Evolutionary conservation across 2,113 vertebrate genomes (phyloP).

Genomic region (Axis porcinus): DNA sequence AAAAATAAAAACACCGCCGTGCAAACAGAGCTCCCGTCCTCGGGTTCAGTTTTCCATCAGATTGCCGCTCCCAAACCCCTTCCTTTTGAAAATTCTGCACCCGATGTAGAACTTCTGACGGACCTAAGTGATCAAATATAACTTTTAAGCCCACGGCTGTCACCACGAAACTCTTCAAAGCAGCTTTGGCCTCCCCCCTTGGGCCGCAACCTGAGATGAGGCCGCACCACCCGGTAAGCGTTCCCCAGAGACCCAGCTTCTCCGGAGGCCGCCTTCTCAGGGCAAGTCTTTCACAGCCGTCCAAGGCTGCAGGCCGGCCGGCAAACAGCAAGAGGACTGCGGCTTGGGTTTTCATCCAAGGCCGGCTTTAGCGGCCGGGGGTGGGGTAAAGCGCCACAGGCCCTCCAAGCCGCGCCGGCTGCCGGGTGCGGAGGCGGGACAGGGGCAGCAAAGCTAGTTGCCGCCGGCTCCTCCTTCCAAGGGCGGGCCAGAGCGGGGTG

Average conservation of each 20-base stretch:
- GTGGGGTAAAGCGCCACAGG: neutral
- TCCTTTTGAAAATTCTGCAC: neutral
- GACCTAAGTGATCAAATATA: neutral
- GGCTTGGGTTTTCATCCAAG: neutral
- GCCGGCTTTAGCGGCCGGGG: neutral
- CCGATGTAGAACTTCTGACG: neutral
- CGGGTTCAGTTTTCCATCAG: neutral
- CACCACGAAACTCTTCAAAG: neutral
- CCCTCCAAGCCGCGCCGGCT: accelerated
- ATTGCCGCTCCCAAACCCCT: neutral
- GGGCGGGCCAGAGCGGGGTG: neutral
- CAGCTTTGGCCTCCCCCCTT: neutral
- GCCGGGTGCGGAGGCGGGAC: neutral
- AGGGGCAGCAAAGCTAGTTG: accelerated
- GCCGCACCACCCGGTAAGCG: neutral
- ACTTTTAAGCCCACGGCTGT: neutral
- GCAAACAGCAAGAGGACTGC: accelerated
- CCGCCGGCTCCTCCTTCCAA: neutral
- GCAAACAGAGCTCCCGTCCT: neutral
- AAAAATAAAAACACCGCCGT: neutral
- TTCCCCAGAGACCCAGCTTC: neutral
- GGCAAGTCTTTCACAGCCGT: neutral
- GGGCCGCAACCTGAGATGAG: neutral
- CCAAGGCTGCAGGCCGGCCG: accelerated
- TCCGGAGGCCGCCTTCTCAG: neutral